Evolutionary conservation across 2,113 vertebrate genomes (phyloP).

Genomic region (Hyla sarda): DNA sequence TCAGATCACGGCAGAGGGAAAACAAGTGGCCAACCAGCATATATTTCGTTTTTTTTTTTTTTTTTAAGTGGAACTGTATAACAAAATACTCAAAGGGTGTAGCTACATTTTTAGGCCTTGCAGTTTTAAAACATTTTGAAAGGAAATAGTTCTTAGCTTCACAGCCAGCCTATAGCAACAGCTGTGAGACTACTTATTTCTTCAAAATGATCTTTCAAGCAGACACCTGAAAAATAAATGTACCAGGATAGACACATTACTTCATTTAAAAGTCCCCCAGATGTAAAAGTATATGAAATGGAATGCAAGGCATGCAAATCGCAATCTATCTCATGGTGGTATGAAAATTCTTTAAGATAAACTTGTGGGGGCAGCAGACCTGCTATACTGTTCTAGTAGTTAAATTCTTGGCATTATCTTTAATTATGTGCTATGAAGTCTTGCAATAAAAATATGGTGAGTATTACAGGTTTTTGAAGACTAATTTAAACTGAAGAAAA

Average conservation of each 20-base stretch:
- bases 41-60: slow-evolving; percentile 23
- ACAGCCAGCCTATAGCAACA: slow-evolving; percentile 58
- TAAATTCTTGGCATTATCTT: slow-evolving; percentile 59
- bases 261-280: slow-evolving; percentile 60
- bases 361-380: slow-evolving; percentile 59
- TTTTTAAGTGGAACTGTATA: slow-evolving; percentile 34
- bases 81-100: slow-evolving; percentile 54
- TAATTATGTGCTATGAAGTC: slow-evolving; percentile 59
- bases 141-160: slow-evolving; percentile 57
- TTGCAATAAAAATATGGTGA: slow-evolving; percentile 59
- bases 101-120: slow-evolving; percentile 53
- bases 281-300: slow-evolving; percentile 59
- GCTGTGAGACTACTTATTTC: slow-evolving; percentile 56
- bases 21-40: slow-evolving; percentile 43
- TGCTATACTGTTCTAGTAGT: slow-evolving; percentile 60
- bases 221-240: slow-evolving; percentile 58
- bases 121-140: slow-evolving; percentile 54
- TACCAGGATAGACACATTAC: slow-evolving; percentile 58
- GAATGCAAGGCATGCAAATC: slow-evolving; percentile 55
- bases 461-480: slow-evolving; percentile 56
- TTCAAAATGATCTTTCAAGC: slow-evolving; percentile 58
- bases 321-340: slow-evolving; percentile 58
- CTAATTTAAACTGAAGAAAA: slow-evolving; percentile 55
- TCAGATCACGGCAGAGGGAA: slow-evolving; percentile 14
- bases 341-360: slow-evolving; percentile 60